These are phyloP conservation scores for Sylvia atricapilla DNA, from an alignment of 2,113 vertebrate species.

Conservation along the genomic window DNA sequence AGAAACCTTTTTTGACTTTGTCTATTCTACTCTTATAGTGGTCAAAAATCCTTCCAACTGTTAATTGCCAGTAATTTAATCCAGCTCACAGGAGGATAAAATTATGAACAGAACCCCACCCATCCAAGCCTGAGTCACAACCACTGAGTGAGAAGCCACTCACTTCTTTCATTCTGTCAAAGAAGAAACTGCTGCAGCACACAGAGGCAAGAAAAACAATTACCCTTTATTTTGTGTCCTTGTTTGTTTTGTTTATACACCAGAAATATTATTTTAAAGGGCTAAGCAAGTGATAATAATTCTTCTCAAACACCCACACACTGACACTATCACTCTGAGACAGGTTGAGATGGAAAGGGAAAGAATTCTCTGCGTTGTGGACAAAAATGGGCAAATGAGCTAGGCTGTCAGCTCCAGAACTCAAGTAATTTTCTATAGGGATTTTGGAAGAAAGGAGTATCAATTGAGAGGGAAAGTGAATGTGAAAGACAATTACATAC, in stretches of 20 bases:
- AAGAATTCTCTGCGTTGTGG: background rate
- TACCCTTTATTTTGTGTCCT: background rate
- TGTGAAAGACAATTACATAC: background rate
- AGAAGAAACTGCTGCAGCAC: background rate
- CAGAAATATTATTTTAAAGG: background rate
- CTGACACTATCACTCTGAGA: background rate
- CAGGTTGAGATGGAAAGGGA: background rate
- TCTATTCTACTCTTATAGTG: background rate
- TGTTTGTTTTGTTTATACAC: background rate
- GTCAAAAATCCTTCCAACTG: background rate
- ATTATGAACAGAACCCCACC: background rate
- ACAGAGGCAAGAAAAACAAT: background rate
- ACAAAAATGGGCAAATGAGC: background rate
- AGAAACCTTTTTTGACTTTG: background rate
- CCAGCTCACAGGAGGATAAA: background rate
- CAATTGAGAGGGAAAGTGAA: background rate
- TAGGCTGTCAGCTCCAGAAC: background rate
- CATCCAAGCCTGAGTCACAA: background rate
- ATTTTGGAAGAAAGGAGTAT: background rate
- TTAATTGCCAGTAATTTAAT: background rate
- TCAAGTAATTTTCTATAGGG: background rate
- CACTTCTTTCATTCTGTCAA: background rate
- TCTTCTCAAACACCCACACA: background rate
- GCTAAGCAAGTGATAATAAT: background rate
- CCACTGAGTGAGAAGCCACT: background rate